phyloP scores from a whole-genome alignment of 2,113 vertebrate genomes.

The Phylloscopus whistleri region DNA sequence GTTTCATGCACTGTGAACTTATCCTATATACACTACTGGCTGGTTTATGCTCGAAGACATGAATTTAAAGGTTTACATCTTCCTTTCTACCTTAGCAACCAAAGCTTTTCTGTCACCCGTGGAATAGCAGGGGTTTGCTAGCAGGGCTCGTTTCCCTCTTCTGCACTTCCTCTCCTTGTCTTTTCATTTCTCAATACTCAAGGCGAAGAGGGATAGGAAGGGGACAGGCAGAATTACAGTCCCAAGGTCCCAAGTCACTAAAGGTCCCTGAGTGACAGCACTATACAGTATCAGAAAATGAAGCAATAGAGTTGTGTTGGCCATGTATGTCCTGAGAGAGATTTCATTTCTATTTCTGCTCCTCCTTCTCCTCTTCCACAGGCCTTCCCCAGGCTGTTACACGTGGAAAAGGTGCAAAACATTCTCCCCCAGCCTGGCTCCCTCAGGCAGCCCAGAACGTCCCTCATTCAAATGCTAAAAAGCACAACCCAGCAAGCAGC shows the following conservation, averaged over 20 bases:
- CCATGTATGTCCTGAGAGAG: slow-evolving; percentile 63
- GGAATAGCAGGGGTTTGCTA: slow-evolving; percentile 25
- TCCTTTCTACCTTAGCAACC: background rate
- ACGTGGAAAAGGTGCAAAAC: background rate
- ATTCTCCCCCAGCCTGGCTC: background rate
- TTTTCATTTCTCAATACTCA: background rate
- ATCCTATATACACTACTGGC: slow-evolving; percentile 43
- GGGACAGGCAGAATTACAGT: slow-evolving; percentile 36
- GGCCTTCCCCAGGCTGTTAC: background rate
- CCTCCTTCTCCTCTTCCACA: background rate
- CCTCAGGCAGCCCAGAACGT: background rate
- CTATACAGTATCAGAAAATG: slow-evolving; percentile 61
- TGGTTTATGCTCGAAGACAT: slow-evolving; percentile 26
- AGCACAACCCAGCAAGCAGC: background rate
- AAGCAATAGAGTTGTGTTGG: slow-evolving; percentile 14
- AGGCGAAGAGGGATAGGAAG: background rate
- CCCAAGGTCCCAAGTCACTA: slow-evolving; percentile 58
- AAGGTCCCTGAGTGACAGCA: slow-evolving; percentile 70
- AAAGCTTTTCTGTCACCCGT: slow-evolving; percentile 4
- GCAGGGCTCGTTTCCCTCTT: background rate
- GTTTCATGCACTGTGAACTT: slow-evolving; percentile 59
- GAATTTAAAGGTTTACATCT: slow-evolving; percentile 20
- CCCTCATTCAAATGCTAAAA: background rate
- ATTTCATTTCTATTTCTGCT: slow-evolving; percentile 26
- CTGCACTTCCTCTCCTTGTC: background rate